Conservation (phyloP, 2,888 invertebrate species). For the Calameuta idolon region DNA sequence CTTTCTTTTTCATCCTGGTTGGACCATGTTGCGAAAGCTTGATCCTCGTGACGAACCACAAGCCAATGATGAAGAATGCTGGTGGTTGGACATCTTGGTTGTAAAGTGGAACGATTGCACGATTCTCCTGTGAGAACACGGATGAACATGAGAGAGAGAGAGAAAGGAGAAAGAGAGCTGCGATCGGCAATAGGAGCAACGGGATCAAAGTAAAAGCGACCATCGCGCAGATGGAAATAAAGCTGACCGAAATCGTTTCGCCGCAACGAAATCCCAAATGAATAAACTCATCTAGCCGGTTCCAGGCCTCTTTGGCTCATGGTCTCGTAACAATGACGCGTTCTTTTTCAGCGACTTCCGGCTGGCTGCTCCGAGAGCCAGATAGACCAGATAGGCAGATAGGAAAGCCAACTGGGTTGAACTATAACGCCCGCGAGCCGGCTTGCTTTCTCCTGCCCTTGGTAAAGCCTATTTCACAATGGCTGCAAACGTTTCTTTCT, state of each 20-base stretch:
- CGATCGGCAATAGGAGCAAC: conserved; percentile 11
- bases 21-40: background rate
- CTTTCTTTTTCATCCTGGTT: background rate
- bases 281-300: background rate
- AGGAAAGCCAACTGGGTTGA: conserved; percentile 47
- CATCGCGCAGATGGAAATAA: background rate
- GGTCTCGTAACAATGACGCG: conserved; percentile 7
- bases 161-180: conserved; percentile 18
- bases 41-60: background rate
- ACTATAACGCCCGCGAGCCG: conserved; percentile 21
- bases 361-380: background rate
- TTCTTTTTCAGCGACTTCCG: conserved; percentile 2
- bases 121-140: background rate
- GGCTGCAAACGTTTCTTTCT: background rate
- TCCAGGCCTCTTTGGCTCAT: background rate
- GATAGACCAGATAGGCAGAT: conserved; percentile 27
- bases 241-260: conserved; percentile 1
- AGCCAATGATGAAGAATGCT: background rate
- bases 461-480: conserved; percentile 28
- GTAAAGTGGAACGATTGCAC: background rate
- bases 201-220: background rate
- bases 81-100: background rate
- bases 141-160: conserved; percentile 12
- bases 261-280: background rate
- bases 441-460: conserved; percentile 47